phyloP scores from a whole-genome alignment of 1,140 invertebrate species.

The Bombus vancouverensis region DNA sequence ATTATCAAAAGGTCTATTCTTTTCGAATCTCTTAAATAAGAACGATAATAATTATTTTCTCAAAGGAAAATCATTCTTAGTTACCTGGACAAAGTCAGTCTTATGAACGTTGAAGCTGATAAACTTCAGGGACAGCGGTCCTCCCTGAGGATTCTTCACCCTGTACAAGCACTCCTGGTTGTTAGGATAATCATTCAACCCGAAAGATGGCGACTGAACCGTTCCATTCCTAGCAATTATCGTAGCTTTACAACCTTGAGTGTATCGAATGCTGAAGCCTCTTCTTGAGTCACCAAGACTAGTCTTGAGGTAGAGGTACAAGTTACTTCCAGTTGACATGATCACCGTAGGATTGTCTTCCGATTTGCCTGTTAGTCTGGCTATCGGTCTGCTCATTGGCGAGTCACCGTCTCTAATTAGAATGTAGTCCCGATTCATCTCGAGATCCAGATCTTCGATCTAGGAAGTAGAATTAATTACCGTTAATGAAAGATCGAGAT shows the following conservation, averaged over 20 bases:
- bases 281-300: slow-evolving; percentile 93
- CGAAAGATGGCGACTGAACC: slow-evolving; percentile 93
- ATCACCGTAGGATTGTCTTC: slow-evolving; percentile 92
- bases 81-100: slow-evolving; percentile 92
- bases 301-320: slow-evolving; percentile 97
- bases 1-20: no score
- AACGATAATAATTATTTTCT: no score
- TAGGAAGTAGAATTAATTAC: slow-evolving; percentile 56
- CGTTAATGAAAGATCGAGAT: no score
- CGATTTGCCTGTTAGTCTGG: slow-evolving; percentile 90
- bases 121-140: slow-evolving; percentile 94
- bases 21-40: no score
- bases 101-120: slow-evolving; percentile 92
- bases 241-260: slow-evolving; percentile 93
- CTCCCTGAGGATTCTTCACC: slow-evolving; percentile 91
- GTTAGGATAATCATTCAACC: slow-evolving; percentile 92
- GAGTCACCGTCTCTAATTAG: slow-evolving; percentile 94
- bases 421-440: slow-evolving; percentile 92
- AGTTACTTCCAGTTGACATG: slow-evolving; percentile 93
- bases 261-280: slow-evolving; percentile 95
- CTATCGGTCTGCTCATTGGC: slow-evolving; percentile 92
- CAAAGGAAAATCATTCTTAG: neutral
- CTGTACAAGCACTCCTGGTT: slow-evolving; percentile 96
- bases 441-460: slow-evolving; percentile 95
- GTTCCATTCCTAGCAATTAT: slow-evolving; percentile 92